A percentile compares a stretch with the other conserved stretches of the same genome.
Evolutionary conservation across 23 tunicate species (phyloP).

Genomic region (Clavelina lepadiformis): DNA sequence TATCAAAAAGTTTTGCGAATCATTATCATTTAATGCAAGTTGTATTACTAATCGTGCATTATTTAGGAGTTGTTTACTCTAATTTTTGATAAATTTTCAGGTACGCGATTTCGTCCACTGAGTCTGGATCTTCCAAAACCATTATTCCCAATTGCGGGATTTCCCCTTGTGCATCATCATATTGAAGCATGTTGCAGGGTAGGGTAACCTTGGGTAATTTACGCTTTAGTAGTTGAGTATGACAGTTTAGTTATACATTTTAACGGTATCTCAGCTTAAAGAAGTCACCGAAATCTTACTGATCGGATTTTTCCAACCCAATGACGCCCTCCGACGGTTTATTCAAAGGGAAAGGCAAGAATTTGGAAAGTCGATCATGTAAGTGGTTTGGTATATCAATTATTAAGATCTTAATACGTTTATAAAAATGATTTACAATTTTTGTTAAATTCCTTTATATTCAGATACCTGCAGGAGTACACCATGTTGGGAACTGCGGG

Average conservation of each 20-base stretch:
- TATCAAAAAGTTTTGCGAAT: too few species aligned
- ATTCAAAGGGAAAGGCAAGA: slow-evolving; percentile 59
- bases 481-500: slow-evolving; percentile 98
- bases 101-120: slow-evolving; percentile 97
- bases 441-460: not conserved
- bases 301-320: slow-evolving; percentile 95
- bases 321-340: slow-evolving; percentile 89
- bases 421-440: not conserved
- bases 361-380: slow-evolving; percentile 74
- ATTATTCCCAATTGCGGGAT: slow-evolving; percentile 98
- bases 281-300: slow-evolving; percentile 66
- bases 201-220: too few species aligned
- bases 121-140: slow-evolving; percentile 97
- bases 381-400: not conserved
- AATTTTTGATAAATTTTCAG: slow-evolving; percentile 39
- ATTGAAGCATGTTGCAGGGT: slow-evolving; percentile 98
- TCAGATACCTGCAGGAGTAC: slow-evolving; percentile 92
- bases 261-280: slow-evolving; percentile 26
- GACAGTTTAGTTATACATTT: not conserved
- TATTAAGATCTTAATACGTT: too few species aligned
- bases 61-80: not conserved
- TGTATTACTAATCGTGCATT: too few species aligned
- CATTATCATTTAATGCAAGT: too few species aligned
- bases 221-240: too few species aligned
- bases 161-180: slow-evolving; percentile 96